Conservation (phyloP, 2,797 vertebrate genomes). For the Malacoctenus gilli region DNA sequence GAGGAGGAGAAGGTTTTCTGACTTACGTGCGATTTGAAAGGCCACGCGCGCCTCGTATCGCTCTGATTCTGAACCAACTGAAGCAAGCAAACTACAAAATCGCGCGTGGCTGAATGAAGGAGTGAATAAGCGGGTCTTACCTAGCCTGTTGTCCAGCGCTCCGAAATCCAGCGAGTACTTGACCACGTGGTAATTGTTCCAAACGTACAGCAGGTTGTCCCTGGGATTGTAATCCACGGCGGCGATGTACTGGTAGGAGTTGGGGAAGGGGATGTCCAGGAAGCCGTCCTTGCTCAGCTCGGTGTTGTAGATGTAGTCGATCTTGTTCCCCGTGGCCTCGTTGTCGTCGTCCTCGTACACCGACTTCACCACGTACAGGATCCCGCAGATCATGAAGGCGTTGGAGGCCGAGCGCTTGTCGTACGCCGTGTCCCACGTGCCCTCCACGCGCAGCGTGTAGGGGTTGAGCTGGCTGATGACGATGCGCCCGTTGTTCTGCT, state of each 20-base stretch:
- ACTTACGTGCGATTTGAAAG: too few relatives aligned
- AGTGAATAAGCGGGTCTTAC: conserved; percentile 87
- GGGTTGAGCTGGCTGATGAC: conserved; percentile 98
- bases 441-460: conserved; percentile 94
- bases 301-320: conserved; percentile 99
- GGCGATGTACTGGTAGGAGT: conserved; percentile 98
- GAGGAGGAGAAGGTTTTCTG: too few relatives aligned
- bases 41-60: too few relatives aligned
- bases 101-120: too few relatives aligned
- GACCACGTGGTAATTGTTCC: conserved; percentile 99
- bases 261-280: conserved; percentile 96
- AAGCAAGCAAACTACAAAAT: too few relatives aligned
- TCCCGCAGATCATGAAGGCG: conserved; percentile 99
- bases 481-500: conserved; percentile 97
- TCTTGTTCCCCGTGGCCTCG: conserved; percentile 98
- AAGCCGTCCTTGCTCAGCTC: conserved; percentile 94
- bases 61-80: too few relatives aligned
- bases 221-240: conserved; percentile 99
- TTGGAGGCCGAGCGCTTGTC: conserved; percentile 98
- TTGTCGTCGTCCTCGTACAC: conserved; percentile 99
- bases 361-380: conserved; percentile 96
- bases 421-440: conserved; percentile 97
- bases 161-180: conserved; percentile 98
- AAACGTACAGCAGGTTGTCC: conserved; percentile 98
- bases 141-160: conserved; percentile 90